These are phyloP conservation scores for Phaonia tiefii DNA, from an alignment of 2,888 invertebrate species.

Conservation along the genomic window DNA sequence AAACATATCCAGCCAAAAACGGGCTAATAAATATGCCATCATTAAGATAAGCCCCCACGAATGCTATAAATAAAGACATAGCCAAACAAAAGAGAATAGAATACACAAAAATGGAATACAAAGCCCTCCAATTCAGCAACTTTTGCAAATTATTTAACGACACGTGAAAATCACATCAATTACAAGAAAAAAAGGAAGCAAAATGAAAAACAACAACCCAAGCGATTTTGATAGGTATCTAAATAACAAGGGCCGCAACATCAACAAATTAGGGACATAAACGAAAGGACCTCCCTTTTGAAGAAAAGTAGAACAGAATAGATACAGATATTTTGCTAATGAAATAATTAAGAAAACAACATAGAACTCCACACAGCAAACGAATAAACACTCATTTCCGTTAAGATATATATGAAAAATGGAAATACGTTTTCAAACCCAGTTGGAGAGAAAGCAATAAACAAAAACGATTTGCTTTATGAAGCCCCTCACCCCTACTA, in stretches of 20 bases:
- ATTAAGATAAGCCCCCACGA: background rate
- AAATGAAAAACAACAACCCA: slow-evolving; percentile 22
- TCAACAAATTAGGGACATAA: slow-evolving; percentile 1
- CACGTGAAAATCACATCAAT: slow-evolving; percentile 78
- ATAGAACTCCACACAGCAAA: background rate
- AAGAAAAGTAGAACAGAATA: slow-evolving; percentile 14
- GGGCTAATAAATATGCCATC: slow-evolving; percentile 5
- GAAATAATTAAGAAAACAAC: slow-evolving; percentile 7
- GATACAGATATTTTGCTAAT: slow-evolving; percentile 4
- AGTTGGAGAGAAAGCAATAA: slow-evolving; percentile 37
- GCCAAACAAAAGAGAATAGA: background rate
- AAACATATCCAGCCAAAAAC: background rate
- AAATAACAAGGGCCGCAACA: slow-evolving; percentile 19
- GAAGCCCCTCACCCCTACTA: background rate
- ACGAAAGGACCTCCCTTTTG: background rate
- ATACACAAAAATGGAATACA: no score
- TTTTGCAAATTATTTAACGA: slow-evolving; percentile 69
- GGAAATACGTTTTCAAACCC: slow-evolving; percentile 13
- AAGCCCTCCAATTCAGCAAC: slow-evolving; percentile 31
- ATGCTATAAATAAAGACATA: slow-evolving; percentile 14
- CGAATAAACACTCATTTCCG: slow-evolving; percentile 23
- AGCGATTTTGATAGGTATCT: slow-evolving; percentile 32
- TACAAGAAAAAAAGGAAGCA: slow-evolving; percentile 56
- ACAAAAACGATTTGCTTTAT: slow-evolving; percentile 28
- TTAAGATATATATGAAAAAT: background rate